Evolutionary conservation across 2,113 vertebrate genomes (phyloP).

Genomic region (Laticauda laticaudata): DNA sequence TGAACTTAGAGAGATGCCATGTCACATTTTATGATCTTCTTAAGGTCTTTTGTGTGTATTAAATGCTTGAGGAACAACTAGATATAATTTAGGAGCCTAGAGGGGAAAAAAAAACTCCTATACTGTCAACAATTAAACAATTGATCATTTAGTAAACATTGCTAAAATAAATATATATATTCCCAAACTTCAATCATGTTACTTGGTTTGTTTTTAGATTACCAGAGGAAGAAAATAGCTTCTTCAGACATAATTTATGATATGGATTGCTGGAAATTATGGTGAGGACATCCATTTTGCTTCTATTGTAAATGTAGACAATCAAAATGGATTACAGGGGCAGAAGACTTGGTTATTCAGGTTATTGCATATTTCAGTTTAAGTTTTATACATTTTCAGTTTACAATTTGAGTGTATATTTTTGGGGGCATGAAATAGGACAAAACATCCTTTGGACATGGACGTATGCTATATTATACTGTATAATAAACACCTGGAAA

Average conservation of each 20-base stretch:
- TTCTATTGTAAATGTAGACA: background rate
- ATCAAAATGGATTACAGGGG: background rate
- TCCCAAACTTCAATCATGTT: background rate
- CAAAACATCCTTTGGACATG: background rate
- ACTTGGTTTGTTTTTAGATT: background rate
- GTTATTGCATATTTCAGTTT: background rate
- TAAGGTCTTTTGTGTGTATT: background rate
- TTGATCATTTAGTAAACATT: background rate
- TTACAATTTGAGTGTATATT: background rate
- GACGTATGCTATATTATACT: background rate
- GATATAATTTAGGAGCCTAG: background rate
- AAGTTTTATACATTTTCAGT: background rate
- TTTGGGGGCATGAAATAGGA: background rate
- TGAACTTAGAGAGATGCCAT: background rate
- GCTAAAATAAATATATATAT: background rate
- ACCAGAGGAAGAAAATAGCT: background rate
- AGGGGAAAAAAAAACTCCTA: background rate
- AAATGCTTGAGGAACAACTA: background rate
- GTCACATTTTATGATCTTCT: background rate
- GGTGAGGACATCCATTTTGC: background rate
- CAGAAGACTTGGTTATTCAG: background rate
- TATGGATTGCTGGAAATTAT: background rate
- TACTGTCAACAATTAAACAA: background rate
- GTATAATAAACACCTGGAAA: no score
- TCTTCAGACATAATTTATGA: background rate